A percentile compares a stretch with the other conserved stretches of the same genome.
These are phyloP conservation scores for Knipowitschia caucasica DNA, from an alignment of 2,797 vertebrate genomes.

Conservation along the genomic window DNA sequence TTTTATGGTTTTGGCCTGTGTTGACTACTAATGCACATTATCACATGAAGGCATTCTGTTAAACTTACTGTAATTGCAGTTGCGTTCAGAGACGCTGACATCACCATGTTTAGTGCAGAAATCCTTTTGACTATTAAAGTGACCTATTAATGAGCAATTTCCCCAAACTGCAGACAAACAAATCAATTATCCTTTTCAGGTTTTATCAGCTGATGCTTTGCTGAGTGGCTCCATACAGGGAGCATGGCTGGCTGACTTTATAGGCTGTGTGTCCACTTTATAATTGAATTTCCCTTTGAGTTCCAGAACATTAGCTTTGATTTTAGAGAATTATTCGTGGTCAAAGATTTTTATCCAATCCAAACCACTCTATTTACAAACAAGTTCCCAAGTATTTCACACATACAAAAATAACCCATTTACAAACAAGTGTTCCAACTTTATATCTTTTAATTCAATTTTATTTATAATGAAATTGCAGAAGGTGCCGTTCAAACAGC, in stretches of 20 bases:
- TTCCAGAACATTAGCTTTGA: slow-evolving; percentile 10
- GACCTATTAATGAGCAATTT: slow-evolving; percentile 8
- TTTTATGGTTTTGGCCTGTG: neutral
- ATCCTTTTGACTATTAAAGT: slow-evolving; percentile 4
- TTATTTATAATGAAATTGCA: too few species aligned
- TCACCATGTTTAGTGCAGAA: neutral
- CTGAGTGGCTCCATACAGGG: slow-evolving; percentile 20
- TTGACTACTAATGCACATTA: too few species aligned
- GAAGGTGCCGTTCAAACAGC: too few species aligned
- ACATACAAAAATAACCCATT: too few species aligned
- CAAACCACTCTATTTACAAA: too few species aligned
- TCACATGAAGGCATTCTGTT: neutral
- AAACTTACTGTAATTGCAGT: neutral
- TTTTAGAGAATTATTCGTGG: slow-evolving; percentile 5
- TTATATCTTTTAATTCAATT: too few species aligned
- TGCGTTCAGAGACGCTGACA: neutral
- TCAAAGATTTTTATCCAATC: too few species aligned
- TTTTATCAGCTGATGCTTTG: slow-evolving; percentile 21
- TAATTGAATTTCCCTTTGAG: slow-evolving; percentile 34
- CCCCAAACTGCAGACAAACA: slow-evolving; percentile 16
- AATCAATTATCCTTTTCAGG: slow-evolving; percentile 14
- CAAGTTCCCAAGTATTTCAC: too few species aligned
- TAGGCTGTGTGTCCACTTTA: slow-evolving; percentile 27
- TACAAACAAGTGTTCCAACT: too few species aligned
- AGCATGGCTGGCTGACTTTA: slow-evolving; percentile 26